These are phyloP conservation scores for Brachyrhaphis roseni DNA, from an alignment of 2,797 vertebrate species.

Conservation along the genomic window DNA sequence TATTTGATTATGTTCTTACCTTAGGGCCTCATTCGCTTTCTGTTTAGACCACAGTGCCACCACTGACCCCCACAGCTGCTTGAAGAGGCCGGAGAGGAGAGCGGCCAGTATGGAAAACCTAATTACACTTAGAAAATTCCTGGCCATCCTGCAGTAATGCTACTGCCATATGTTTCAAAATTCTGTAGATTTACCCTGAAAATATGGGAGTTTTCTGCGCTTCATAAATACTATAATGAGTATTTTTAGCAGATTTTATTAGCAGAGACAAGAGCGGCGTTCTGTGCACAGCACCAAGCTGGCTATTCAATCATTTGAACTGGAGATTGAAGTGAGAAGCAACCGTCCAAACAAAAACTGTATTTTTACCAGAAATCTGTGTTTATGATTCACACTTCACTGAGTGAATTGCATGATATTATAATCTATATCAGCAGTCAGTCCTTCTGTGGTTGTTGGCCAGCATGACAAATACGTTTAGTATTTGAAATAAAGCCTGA, in stretches of 20 bases:
- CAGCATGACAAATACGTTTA: neutral
- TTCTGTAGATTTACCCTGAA: neutral
- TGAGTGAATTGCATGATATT: neutral
- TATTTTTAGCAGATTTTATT: neutral
- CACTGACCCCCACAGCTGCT: neutral
- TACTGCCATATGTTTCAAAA: neutral
- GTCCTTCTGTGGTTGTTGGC: neutral
- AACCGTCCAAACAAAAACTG: neutral
- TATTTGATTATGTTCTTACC: neutral
- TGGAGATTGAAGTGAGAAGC: neutral
- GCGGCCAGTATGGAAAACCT: neutral
- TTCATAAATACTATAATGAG: neutral
- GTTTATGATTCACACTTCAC: neutral
- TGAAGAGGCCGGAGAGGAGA: neutral
- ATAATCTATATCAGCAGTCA: neutral
- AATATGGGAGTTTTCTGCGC: neutral
- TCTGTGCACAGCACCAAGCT: too few species aligned
- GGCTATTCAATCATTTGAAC: neutral
- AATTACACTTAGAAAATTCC: neutral
- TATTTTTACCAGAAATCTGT: too few species aligned
- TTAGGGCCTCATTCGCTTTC: neutral
- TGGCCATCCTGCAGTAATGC: neutral
- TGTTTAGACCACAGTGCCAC: neutral
- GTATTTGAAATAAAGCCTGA: neutral
- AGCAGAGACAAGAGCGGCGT: too few species aligned